phyloP scores from a whole-genome alignment of 2,113 vertebrate genomes.

The Gopherus flavomarginatus region DNA sequence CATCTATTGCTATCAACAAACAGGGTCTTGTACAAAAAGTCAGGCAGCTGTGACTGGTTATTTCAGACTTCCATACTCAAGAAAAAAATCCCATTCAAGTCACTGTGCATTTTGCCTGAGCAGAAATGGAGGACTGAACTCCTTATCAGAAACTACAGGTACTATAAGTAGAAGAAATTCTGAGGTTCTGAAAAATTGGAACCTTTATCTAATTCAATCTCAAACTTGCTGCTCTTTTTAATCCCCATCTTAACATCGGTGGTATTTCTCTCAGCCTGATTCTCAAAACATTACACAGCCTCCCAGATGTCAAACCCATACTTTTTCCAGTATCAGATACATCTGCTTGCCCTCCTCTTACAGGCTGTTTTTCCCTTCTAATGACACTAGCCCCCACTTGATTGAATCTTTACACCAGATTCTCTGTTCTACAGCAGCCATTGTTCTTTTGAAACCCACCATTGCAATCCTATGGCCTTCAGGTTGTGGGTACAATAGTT shows the following conservation, averaged over 20 bases:
- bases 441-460: neutral
- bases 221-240: neutral
- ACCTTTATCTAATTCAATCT: neutral
- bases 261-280: neutral
- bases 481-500: neutral
- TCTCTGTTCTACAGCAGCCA: neutral
- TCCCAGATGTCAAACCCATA: neutral
- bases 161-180: neutral
- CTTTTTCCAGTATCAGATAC: neutral
- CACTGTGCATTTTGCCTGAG: neutral
- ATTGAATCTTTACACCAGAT: neutral
- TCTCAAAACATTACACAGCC: neutral
- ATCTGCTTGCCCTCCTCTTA: neutral
- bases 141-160: neutral
- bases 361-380: neutral
- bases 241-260: neutral
- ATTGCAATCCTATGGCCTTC: neutral
- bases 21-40: neutral
- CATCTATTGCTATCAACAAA: neutral
- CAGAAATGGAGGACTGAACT: neutral
- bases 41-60: neutral
- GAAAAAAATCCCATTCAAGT: neutral
- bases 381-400: neutral
- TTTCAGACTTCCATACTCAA: neutral
- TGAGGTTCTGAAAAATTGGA: neutral